Base-by-base conservation (phyloP, 2,888 invertebrate genomes). In the Caenorhabditis angaria region DNA sequence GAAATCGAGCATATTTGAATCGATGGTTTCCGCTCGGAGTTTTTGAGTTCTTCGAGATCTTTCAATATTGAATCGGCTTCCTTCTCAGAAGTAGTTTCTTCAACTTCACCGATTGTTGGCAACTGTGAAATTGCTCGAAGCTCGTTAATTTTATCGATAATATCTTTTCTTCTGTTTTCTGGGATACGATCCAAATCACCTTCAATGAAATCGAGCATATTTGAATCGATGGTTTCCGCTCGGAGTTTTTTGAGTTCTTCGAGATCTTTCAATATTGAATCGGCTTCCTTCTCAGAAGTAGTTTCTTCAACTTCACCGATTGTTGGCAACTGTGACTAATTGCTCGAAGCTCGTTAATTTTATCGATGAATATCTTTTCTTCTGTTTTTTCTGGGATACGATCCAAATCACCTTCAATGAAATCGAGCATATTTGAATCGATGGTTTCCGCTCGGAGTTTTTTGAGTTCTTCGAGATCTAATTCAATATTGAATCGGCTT, bases 261-360 rank as follows among this genome's bases (percentile, higher is more conserved):
- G 6, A 69, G 60, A 22, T 28, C 14, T 41, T 56, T 29, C 4
- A 50, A 25, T 18, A 50, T 54, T 6, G 55, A 22, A 25, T 55
- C 58, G 27, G 25, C 29, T 18, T 18, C 22, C n/a, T 69, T n/a
- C 28, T 69, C 69, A 0, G 27, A 25, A 18, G 48, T 5, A 14
- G n/a, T 14, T 48, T 48, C 14, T 48, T 48, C 54, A 18, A n/a
- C 8, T n/a, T n/a, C n/a, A n/a, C n/a, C n/a, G n/a, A n/a, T n/a
- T n/a, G n/a, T n/a, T n/a, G n/a, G n/a, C n/a, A n/a, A n/a, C n/a
- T n/a, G n/a, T n/a, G n/a, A 60, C 62, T 51, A 63, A 55, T 48
- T 71, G 64, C 57, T 72, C 64, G 60, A 72, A 64, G 53, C 64
- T 41, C 29, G 47, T 48, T n/a, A 62, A 41, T 53, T 72, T 69